A percentile compares a stretch with the other conserved stretches of the same genome.
Conservation (phyloP, 1,140 invertebrate species). For the Holotrichia oblita region DNA sequence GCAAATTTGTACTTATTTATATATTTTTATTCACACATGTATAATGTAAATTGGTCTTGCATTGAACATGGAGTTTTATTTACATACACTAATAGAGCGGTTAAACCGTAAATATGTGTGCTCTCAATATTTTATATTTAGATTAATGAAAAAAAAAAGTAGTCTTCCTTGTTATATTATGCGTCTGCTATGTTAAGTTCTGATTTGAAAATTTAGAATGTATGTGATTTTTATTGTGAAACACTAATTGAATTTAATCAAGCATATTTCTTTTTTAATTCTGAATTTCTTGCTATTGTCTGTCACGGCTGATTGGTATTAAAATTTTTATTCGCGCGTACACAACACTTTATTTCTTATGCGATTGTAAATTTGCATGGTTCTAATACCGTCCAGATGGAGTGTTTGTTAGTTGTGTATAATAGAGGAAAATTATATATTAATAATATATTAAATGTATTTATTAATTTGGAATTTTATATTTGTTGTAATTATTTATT, state of each 20-base stretch:
- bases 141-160: neutral
- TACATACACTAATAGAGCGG: too few species aligned
- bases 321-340: neutral
- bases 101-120: neutral
- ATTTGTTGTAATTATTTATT: slow-evolving; percentile 35
- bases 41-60: slow-evolving; percentile 6
- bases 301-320: neutral
- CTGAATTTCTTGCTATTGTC: too few species aligned
- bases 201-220: neutral
- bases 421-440: slow-evolving; percentile 22
- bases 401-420: slow-evolving; percentile 12
- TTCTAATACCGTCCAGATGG: slow-evolving; percentile 22
- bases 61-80: neutral
- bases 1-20: slow-evolving; percentile 26
- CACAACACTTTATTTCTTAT: neutral
- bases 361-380: slow-evolving; percentile 11
- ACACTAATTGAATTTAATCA: neutral
- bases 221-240: neutral
- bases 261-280: too few species aligned
- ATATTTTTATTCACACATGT: slow-evolving; percentile 10
- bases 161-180: neutral
- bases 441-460: slow-evolving; percentile 17
- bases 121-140: neutral
- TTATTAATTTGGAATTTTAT: slow-evolving; percentile 33
- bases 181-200: neutral